Percentiles rank a stretch among this genome's conserved stretches.
These are phyloP conservation scores for Scaptomyza hsui DNA, from an alignment of 1,140 invertebrate genomes.

Conservation along the genomic window DNA sequence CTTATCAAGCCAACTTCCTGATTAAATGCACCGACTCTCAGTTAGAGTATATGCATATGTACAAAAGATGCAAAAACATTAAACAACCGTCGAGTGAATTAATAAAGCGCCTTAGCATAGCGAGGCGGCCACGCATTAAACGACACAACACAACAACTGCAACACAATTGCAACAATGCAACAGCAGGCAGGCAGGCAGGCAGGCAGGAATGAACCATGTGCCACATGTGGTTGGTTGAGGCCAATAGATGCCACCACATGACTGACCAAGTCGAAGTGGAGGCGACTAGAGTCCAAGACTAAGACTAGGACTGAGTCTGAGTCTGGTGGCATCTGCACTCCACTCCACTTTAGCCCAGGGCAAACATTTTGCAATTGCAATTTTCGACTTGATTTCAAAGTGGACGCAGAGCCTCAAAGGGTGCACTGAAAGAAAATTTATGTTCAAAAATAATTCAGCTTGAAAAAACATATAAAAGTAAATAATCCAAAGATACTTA, in stretches of 20 bases:
- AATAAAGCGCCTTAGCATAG: constrained; percentile 66
- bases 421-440: neutral
- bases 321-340: constrained; percentile 37
- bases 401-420: constrained; percentile 22
- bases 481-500: no score
- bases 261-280: constrained; percentile 50
- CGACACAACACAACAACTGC: constrained; percentile 58
- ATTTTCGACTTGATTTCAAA: constrained; percentile 82
- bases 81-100: constrained; percentile 77
- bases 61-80: constrained; percentile 54
- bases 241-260: constrained; percentile 70
- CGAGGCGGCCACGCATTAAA: constrained; percentile 75
- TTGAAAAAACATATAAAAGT: no score
- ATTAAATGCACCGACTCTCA: neutral
- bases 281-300: constrained; percentile 11
- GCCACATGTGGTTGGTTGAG: constrained; percentile 59
- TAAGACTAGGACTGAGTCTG: no score
- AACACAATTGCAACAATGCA: constrained; percentile 45
- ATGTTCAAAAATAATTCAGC: neutral
- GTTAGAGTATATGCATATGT: constrained; percentile 31
- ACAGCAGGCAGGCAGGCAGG: constrained; percentile 37
- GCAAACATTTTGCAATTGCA: constrained; percentile 82
- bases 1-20: neutral
- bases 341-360: constrained; percentile 71
- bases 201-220: constrained; percentile 23